Percentiles rank a stretch among this genome's conserved stretches.
Conservation (phyloP, 2,888 invertebrate genomes). For the Antitype chi region DNA sequence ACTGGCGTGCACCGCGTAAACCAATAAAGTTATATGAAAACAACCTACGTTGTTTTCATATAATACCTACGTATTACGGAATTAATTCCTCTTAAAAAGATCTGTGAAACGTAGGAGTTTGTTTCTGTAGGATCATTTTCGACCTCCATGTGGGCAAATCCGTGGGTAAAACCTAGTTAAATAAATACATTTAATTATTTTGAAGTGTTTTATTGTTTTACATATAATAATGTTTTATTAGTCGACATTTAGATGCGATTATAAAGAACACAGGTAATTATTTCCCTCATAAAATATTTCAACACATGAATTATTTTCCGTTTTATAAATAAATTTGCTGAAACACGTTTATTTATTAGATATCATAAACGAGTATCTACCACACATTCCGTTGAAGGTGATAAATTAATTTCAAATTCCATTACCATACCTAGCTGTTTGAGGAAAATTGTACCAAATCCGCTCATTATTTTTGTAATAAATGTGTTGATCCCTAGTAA, state of each 20-base stretch:
- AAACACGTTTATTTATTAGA: constrained; percentile 15
- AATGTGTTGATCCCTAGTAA: constrained; percentile 41
- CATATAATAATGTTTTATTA: constrained; percentile 12
- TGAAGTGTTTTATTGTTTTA: constrained; percentile 17
- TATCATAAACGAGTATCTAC: constrained; percentile 1
- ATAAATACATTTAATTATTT: constrained; percentile 3
- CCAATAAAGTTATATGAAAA: too few species aligned
- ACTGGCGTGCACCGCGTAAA: too few species aligned
- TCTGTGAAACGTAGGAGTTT: too few species aligned
- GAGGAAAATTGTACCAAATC: constrained; percentile 34
- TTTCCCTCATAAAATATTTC: neutral
- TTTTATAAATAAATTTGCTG: neutral
- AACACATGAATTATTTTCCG: constrained; percentile 3
- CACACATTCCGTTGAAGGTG: neutral
- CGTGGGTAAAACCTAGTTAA: neutral
- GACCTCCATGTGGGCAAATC: too few species aligned
- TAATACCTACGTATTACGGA: too few species aligned
- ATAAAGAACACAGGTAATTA: constrained; percentile 2
- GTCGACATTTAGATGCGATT: neutral
- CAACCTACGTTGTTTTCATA: too few species aligned
- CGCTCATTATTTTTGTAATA: constrained; percentile 36
- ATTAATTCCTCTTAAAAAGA: too few species aligned
- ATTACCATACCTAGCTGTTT: constrained; percentile 22
- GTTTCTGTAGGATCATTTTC: too few species aligned
- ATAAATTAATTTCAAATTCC: constrained; percentile 44